Base-by-base conservation (phyloP, 2,888 invertebrate genomes). In the Eupeodes latifasciatus region DNA sequence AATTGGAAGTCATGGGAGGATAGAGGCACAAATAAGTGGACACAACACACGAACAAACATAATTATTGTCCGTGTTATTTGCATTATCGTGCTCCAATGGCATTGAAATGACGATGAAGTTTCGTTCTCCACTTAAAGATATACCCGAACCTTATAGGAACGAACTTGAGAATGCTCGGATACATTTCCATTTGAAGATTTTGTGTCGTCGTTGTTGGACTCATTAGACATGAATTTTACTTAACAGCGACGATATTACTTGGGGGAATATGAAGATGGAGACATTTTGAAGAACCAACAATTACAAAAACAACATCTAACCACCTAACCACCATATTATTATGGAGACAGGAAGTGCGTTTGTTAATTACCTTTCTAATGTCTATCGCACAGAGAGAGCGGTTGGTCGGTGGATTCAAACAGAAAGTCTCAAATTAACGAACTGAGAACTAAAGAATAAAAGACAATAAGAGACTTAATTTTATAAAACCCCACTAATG, bases 201-300 rank as follows among this genome's bases (percentile, higher is more conserved):
- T 72, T 3, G 36, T 27, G 27, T 47, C 12, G 47, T 66, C 47
- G 44, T 64, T 27, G 27, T 49, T 81, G 64, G 76, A 74, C 84
- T 88, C 87, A 84, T 84, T 88, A 88, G 81, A 88, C 84, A 69
- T 84, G 77, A 87, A 81, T 87, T 80, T 71, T 53, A 76, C 75
- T 78, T 64, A 61, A 74, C 27, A 62, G 67, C 78, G 62, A 69
- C 49, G 55, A 51, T 59, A 34, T 53, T 51, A 75, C 83, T 81
- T 88, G 61, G 64, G 59, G 78, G 47, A 81, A 78, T 81, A 67
- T 80, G 47, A 81, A 78, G 78, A 67, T 80, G 83, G 80, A 76
- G 80, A 83, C 59, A 80, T 80, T 83, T 72, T 59, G 69, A 79
- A 75, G 75, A 75, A 79, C 74, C 51, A 67, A 47, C 10, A 36